Conservation (phyloP, 2,797 vertebrate species). For the Hirundo rustica region DNA sequence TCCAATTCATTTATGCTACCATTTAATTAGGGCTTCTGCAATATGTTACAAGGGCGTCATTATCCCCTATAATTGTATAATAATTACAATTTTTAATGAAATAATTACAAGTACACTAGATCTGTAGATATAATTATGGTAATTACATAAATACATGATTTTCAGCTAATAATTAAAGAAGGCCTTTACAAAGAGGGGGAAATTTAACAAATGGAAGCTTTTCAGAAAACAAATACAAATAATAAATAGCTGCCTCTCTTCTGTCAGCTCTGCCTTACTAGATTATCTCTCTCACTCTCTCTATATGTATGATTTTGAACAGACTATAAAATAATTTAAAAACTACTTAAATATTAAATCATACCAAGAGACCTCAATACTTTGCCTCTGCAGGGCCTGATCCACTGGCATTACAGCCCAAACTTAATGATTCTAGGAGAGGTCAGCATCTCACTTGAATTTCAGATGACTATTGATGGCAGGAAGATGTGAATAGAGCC, state of each 20-base stretch:
- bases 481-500: not conserved
- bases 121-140: constrained; percentile 72
- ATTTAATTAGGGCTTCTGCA: constrained; percentile 68
- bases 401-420: not conserved
- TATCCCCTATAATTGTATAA: constrained; percentile 70
- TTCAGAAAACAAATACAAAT: constrained; percentile 58
- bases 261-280: not conserved
- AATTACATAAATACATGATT: constrained; percentile 75
- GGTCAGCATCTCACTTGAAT: not conserved
- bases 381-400: not conserved
- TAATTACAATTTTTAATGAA: constrained; percentile 75
- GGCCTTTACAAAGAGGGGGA: constrained; percentile 48
- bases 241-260: not conserved
- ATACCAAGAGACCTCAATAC: not conserved
- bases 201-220: constrained; percentile 56
- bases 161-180: constrained; percentile 69
- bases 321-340: not conserved
- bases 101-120: constrained; percentile 71
- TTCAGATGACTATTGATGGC: not conserved
- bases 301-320: not conserved
- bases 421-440: not conserved
- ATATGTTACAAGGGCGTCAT: constrained; percentile 69
- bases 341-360: not conserved
- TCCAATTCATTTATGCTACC: constrained; percentile 64
- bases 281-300: not conserved